Evolutionary conservation across 2,888 invertebrate species (phyloP), one percentile per base, ranked within the genome.

Genomic region (Sinhomidia bicolor): DNA sequence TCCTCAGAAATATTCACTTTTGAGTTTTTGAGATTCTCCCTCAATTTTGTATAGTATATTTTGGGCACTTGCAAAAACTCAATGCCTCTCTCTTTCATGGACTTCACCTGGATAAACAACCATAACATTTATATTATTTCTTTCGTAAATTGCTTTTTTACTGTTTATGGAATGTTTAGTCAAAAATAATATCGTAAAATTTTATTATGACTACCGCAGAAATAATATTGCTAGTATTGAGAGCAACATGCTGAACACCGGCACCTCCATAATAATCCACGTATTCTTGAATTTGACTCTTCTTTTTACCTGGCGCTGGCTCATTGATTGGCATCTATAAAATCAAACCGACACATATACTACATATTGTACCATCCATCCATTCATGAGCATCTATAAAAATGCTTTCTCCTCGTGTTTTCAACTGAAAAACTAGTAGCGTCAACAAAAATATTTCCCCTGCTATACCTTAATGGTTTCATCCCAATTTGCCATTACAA

Each of bases 211-310:
- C 95, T 93, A 99, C 98, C 57, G 98, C 95, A 78, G 94, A 93
- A 91, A 99, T 97, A 93, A 99, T 99, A 93, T 99, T 97, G 90
- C 96, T 95, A 0, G 99, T 98, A 93, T 98, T 98, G n/a, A 99
- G 95, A 3, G 99, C 99, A 92, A 99, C 98, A 93, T 99, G 99
- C 94, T 99, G 99, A 0, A 99, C 98, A 0, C 99, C 99, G 1
- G 98, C 97, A 0, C 99, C 98, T 0, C 99, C 99, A 93, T 99
- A 98, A 93, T 99, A 99, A 93, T 99, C 99, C 60, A 99, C 98
- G 93, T 97, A 99, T 94, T 99, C 99, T 93, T 99, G 97, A 92
- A 99, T 99, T 94, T 99, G 99, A 90, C 99, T 99, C 94, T 98
- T 98, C 94, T 96, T 97, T 93, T 97, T 98, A 2, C 99, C 99